These are phyloP conservation scores for Tetrao urogallus DNA, from an alignment of 2,113 vertebrate genomes.

Conservation along the genomic window DNA sequence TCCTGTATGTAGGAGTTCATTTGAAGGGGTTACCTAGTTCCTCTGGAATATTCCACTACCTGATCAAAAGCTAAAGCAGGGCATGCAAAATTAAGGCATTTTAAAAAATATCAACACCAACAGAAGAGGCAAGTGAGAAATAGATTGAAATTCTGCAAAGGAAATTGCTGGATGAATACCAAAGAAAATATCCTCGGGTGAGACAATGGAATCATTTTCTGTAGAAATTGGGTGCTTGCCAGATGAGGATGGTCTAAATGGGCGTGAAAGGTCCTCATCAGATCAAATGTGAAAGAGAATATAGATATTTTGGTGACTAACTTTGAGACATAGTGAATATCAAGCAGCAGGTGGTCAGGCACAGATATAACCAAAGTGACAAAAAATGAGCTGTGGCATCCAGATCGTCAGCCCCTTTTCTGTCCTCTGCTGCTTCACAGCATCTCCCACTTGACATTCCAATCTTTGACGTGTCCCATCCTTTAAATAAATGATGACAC, in stretches of 20 bases:
- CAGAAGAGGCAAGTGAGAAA: neutral
- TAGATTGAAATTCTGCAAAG: neutral
- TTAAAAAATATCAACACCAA: neutral
- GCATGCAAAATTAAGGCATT: neutral
- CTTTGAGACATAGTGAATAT: slow-evolving; percentile 19
- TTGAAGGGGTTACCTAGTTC: neutral
- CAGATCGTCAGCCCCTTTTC: slow-evolving; percentile 20
- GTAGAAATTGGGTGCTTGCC: neutral
- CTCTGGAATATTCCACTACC: neutral
- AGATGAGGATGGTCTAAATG: neutral
- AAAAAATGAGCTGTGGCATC: slow-evolving; percentile 23
- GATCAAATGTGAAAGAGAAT: neutral
- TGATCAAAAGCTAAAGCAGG: neutral
- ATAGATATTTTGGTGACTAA: neutral
- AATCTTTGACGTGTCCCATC: slow-evolving; percentile 61
- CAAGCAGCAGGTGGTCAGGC: slow-evolving; percentile 50
- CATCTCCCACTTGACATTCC: slow-evolving; percentile 68
- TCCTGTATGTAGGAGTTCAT: neutral
- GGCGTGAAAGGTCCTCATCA: neutral
- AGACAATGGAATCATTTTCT: neutral
- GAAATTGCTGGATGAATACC: neutral
- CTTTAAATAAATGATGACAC: slow-evolving; percentile 74
- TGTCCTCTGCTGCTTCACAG: slow-evolving; percentile 60
- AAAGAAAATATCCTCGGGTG: neutral
- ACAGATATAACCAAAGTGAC: slow-evolving; percentile 28